Evolutionary conservation across 2,797 vertebrate species (phyloP).

Genomic region (Catharus ustulatus): DNA sequence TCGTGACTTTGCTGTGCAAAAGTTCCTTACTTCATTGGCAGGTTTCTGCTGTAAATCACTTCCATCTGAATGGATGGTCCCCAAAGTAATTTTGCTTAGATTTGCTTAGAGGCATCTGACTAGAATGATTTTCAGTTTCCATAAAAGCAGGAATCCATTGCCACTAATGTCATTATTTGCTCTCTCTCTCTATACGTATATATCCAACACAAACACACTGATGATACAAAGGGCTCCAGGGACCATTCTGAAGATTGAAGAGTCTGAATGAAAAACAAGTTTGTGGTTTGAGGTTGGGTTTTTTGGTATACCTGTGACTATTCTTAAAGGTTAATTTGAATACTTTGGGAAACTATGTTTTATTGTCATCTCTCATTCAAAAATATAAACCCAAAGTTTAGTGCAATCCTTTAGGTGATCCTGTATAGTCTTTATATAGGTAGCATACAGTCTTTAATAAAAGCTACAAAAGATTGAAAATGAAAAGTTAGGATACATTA

Average conservation of each 20-base stretch:
- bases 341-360: not conserved
- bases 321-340: not conserved
- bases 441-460: not conserved
- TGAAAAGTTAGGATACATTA: not conserved
- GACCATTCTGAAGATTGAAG: not conserved
- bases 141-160: slow-evolving; percentile 17
- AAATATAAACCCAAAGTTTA: not conserved
- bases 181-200: not conserved
- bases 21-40: not conserved
- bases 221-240: not conserved
- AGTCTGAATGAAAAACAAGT: not conserved
- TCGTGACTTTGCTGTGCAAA: not conserved
- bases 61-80: not conserved
- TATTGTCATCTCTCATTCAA: not conserved
- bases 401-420: not conserved
- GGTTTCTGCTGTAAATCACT: not conserved
- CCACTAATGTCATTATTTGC: not conserved
- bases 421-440: not conserved
- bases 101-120: slow-evolving; percentile 13
- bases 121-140: slow-evolving; percentile 17
- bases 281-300: not conserved
- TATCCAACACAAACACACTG: not conserved
- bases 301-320: not conserved
- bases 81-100: slow-evolving; percentile 16
- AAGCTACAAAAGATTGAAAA: not conserved